Evolutionary conservation across 2,113 vertebrate genomes (phyloP), one percentile per base, ranked within the genome.

Genomic region (Tricholaema leucomelas): DNA sequence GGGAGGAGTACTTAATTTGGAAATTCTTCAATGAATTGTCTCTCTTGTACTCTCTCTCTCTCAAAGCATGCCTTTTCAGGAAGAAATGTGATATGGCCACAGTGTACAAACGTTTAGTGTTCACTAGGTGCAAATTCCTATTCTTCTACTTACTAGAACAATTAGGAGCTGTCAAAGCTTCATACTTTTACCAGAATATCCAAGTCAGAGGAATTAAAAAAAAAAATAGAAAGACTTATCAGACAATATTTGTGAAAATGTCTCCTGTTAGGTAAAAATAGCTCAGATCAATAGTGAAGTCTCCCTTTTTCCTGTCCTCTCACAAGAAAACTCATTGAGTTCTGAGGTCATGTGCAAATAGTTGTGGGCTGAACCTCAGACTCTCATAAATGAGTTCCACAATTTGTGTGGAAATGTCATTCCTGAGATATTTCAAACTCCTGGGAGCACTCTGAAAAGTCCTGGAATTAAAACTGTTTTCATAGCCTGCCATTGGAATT

Each of bases 21-120:
- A 91, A 92, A 66, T 71, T 83, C 72, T 93, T 93, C 75, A 85
- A 9, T 71, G 21, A 76, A 82, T 6, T 42, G 5, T 63, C 27
- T 91, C 20, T 87, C 31, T 88, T 42, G 70, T 58, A 35, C 52
- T 55, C 44, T 50, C 40, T 38, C 18, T 40, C 42, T 52, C 21
- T 94, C 55, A 48, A 91, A 85, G 87, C 75, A 44, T 82, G 78
- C 38, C 72, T 35, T 20, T 54, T 95, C 84, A 82, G 35, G 84
- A 82, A 77, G 79, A 91, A 89, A 93, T 1, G 7, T 89, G 67
- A 89, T 88, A 82, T 9, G 23, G 42, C n/a, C 40, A 18, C 10
- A 42, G 20, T 40, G 8, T 58, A 81, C 58, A 87, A 78, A 81
- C 9, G 14, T 81, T 90, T 66, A 33, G 4, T 10, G 0, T 81